These are phyloP conservation scores for Vimba vimba DNA, from an alignment of 2,113 vertebrate species.

Conservation along the genomic window DNA sequence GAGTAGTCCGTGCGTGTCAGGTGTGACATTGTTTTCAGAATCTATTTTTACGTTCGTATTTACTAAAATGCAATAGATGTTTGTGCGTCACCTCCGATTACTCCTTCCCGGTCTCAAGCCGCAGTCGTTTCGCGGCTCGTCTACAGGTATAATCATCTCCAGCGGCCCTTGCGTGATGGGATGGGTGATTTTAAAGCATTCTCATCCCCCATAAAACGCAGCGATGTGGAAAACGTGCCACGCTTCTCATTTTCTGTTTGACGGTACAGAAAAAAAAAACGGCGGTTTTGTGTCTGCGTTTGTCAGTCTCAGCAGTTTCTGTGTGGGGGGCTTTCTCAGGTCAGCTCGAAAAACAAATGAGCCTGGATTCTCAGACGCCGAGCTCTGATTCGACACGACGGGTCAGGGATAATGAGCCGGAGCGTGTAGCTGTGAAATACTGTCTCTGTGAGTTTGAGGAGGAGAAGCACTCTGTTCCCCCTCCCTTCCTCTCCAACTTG, in stretches of 20 bases:
- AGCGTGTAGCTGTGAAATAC: constrained; percentile 25
- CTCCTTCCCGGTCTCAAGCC: not conserved
- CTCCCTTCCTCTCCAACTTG: not conserved
- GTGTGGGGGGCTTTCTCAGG: not conserved
- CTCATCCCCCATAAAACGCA: constrained; percentile 8
- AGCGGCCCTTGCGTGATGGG: constrained; percentile 17
- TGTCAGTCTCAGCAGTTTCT: constrained; percentile 35
- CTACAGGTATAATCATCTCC: constrained; percentile 35
- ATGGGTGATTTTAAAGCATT: constrained; percentile 25
- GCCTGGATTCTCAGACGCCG: constrained; percentile 4
- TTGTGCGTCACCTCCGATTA: not conserved
- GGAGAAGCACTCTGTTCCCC: not conserved
- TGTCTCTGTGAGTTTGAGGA: constrained; percentile 18
- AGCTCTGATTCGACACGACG: constrained; percentile 4
- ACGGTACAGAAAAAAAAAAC: not conserved
- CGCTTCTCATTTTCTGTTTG: constrained; percentile 9
- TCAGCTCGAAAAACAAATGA: constrained; percentile 33
- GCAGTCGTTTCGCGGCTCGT: not conserved
- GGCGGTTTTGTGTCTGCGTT: not conserved
- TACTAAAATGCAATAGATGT: constrained; percentile 15
- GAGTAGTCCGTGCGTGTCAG: not conserved
- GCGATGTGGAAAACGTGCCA: not conserved
- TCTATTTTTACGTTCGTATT: not conserved
- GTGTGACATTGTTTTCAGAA: constrained; percentile 4
- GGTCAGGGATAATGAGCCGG: constrained; percentile 34